phyloP scores from a whole-genome alignment of 2,888 invertebrate species.

The Acanthoscelides obtectus region DNA sequence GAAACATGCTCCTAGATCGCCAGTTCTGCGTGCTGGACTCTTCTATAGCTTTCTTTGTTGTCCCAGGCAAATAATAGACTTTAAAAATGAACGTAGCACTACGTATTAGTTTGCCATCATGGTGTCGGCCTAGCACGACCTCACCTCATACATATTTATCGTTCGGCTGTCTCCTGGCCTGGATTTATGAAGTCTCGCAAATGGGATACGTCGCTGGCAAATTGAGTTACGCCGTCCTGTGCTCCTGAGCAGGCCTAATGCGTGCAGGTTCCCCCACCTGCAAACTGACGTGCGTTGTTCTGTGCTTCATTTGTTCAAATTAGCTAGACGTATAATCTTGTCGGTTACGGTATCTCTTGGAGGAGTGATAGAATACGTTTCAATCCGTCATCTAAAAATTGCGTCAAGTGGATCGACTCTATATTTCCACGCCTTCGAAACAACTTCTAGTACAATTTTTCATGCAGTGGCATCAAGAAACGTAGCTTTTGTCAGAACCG shows the following conservation, averaged over 20 bases:
- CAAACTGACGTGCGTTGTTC: not conserved
- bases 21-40: too few relatives aligned
- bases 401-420: too few relatives aligned
- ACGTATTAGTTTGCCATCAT: not conserved
- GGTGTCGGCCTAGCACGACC: conserved; percentile 6
- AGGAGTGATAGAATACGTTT: too few relatives aligned
- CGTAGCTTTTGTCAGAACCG: too few relatives aligned
- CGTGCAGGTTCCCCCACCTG: conserved; percentile 3
- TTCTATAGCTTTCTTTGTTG: too few relatives aligned
- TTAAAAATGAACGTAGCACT: not conserved
- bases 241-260: conserved; percentile 2
- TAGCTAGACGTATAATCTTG: not conserved
- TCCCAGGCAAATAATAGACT: too few relatives aligned
- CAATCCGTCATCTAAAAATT: too few relatives aligned
- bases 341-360: not conserved
- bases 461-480: too few relatives aligned
- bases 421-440: too few relatives aligned
- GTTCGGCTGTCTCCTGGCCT: conserved; percentile 19
- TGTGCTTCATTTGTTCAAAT: not conserved
- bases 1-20: too few relatives aligned
- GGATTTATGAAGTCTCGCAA: conserved; percentile 38
- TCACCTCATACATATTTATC: conserved; percentile 45
- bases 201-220: conserved; percentile 41
- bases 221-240: conserved; percentile 30
- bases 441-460: too few relatives aligned